Percentiles rank a stretch among this genome's conserved stretches.
These are phyloP conservation scores for Sceloporus undulatus DNA, from an alignment of 2,113 vertebrate genomes.

Conservation along the genomic window DNA sequence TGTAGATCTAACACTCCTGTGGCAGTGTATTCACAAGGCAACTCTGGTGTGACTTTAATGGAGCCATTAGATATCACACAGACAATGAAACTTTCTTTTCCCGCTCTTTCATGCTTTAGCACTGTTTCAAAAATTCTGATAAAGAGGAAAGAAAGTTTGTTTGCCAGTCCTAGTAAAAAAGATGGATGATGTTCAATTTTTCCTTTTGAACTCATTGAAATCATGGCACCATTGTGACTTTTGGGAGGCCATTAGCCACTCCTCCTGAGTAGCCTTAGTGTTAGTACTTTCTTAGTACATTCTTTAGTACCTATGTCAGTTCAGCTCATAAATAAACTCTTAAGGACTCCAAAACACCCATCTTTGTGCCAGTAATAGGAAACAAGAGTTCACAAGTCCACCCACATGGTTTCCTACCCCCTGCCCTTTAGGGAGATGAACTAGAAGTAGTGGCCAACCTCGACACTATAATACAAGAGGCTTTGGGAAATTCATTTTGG, in stretches of 20 bases:
- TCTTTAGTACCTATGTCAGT: constrained; percentile 8
- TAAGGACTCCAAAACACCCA: not conserved
- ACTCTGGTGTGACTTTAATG: no score
- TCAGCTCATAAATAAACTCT: constrained; percentile 31
- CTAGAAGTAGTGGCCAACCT: constrained; percentile 47
- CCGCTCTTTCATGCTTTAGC: not conserved
- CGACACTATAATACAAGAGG: constrained; percentile 24
- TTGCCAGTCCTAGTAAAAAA: no score
- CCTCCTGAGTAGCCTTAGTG: not conserved
- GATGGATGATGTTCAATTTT: not conserved
- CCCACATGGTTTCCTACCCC: constrained; percentile 49
- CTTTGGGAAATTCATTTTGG: constrained; percentile 29
- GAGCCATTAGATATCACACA: not conserved
- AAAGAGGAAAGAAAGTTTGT: no score
- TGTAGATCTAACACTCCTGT: not conserved
- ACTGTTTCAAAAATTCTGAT: no score
- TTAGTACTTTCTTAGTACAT: not conserved
- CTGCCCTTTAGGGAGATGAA: constrained; percentile 51
- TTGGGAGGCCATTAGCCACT: not conserved
- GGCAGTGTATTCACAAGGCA: no score
- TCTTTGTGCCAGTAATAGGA: constrained; percentile 13
- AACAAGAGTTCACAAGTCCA: constrained; percentile 36
- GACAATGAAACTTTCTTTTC: no score
- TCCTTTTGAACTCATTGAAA: not conserved
- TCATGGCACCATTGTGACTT: not conserved